Conservation (phyloP, 2,113 vertebrate genomes). For the Marcusenius ussheri region DNA sequence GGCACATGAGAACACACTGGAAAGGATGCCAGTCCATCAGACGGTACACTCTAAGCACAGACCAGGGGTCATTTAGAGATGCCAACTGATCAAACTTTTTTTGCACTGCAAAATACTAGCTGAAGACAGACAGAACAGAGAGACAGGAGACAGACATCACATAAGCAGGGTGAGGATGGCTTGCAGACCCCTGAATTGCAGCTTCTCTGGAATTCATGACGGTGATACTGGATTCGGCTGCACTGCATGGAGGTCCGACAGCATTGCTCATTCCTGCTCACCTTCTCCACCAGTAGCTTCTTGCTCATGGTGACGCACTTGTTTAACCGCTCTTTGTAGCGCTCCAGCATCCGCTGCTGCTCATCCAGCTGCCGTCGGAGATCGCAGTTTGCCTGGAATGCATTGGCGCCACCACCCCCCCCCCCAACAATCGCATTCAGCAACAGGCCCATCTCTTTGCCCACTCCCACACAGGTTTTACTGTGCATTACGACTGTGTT, state of each 20-base stretch:
- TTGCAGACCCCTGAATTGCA: background rate
- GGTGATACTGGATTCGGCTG: background rate
- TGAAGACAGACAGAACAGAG: background rate
- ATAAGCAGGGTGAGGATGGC: background rate
- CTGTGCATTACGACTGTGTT: background rate
- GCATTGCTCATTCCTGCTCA: slow-evolving; percentile 35
- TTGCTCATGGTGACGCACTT: slow-evolving; percentile 99
- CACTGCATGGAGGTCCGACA: background rate
- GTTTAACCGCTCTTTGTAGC: slow-evolving; percentile 96
- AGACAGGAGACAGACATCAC: background rate
- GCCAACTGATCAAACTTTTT: background rate
- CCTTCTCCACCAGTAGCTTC: slow-evolving; percentile 98
- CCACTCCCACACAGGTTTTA: background rate
- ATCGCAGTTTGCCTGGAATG: slow-evolving; percentile 85
- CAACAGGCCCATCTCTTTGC: background rate
- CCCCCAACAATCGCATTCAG: background rate
- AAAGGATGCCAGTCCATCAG: background rate
- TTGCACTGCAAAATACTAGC: background rate
- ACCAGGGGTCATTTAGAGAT: background rate
- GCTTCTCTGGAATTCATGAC: background rate
- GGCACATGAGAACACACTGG: background rate
- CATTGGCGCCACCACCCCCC: background rate
- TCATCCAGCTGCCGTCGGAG: slow-evolving; percentile 94
- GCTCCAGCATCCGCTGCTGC: slow-evolving; percentile 96
- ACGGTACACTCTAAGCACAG: background rate